A percentile compares a stretch with the other conserved stretches of the same genome.
These are phyloP conservation scores for Erpornis zantholeuca DNA, from an alignment of 2,113 vertebrate species.

Conservation along the genomic window DNA sequence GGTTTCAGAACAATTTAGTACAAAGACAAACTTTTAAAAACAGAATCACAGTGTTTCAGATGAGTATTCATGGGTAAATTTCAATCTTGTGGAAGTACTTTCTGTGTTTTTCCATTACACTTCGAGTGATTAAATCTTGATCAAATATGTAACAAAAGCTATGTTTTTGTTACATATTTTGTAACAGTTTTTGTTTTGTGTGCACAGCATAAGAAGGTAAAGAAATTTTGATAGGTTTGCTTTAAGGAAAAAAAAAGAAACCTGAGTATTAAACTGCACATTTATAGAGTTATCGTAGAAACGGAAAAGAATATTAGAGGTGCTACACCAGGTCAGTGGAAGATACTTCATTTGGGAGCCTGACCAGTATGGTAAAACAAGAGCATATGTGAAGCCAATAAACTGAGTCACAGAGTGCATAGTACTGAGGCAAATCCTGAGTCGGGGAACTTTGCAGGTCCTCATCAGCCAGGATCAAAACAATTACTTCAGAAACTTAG, in stretches of 20 bases:
- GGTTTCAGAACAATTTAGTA: not conserved
- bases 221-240: not conserved
- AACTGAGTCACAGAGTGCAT: not conserved
- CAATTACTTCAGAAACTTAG: not conserved
- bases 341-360: not conserved
- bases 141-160: not conserved
- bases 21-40: not conserved
- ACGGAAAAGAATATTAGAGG: not conserved
- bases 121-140: not conserved
- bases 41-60: not conserved
- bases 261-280: not conserved
- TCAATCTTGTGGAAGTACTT: slow-evolving; percentile 9
- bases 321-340: not conserved
- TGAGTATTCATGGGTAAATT: not conserved
- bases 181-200: not conserved
- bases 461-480: not conserved
- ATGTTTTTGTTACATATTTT: not conserved
- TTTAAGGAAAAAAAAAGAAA: not conserved
- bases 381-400: not conserved
- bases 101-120: not conserved
- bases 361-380: not conserved
- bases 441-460: not conserved
- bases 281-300: not conserved
- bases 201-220: not conserved
- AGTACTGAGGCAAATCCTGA: not conserved